Evolutionary conservation across 2,113 vertebrate species (phyloP), one percentile per base, ranked within the genome.

Genomic region (Oceanites oceanicus): DNA sequence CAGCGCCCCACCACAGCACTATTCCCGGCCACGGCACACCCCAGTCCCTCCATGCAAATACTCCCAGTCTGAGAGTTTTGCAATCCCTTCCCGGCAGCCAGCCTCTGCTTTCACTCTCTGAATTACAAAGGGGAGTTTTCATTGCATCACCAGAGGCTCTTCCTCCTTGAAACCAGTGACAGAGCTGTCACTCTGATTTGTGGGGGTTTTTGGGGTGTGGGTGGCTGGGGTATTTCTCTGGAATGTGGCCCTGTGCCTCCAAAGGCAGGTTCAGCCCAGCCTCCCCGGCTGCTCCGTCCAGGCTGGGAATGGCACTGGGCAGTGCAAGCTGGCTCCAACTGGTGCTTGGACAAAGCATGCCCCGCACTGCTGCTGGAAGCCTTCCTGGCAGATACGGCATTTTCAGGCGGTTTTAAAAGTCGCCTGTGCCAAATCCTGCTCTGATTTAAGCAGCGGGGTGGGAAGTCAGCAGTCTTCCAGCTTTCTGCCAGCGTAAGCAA

Each of bases 41-140:
- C 95, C 66, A 8, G 26, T n/a, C 59, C 91, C 70, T 82, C 86
- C 66, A 49, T 25, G 70, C 91, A 85, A 90, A 92, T 25, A 3
- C 36, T 88, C 44, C 63, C 53, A 22, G 42, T 1, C 20, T 25
- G 84, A 70, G 53, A 53, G 29, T 96, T 96, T 95, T n/a, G 4
- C 89, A 89, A 85, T 32, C 77, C n/a, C 42, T 95, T 97, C 97
- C 91, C 91, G 21, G 91, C 84, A 97, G 84, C 61, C 89, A 81
- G 91, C 83, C 94, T 66, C 91, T 76, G 94, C 96, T 97, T 96
- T 97, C 96, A 90, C 95, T 97, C 96, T 97, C 86, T 42, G 77
- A 91, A 94, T 97, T 45, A 95, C 89, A 8, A 6, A 52, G 92
- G 92, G 95, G 88, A 92, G 90, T 96, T 97, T 97, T 95, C 84